A percentile compares a stretch with the other conserved stretches of the same genome.
Conservation (phyloP, 2,113 vertebrate species). For the Nothocercus julius region DNA sequence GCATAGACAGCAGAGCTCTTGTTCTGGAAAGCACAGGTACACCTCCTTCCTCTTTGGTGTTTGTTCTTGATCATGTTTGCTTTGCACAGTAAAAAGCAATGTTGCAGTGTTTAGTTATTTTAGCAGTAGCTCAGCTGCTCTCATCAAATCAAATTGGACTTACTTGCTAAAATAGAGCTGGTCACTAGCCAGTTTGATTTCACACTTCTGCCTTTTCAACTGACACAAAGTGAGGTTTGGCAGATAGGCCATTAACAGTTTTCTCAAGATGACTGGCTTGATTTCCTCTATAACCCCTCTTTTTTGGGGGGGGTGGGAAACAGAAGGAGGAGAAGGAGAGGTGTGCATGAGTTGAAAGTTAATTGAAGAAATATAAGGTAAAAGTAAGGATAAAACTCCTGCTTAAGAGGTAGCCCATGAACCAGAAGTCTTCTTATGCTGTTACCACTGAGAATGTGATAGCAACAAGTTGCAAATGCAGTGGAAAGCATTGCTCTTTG, state of each 20-base stretch:
- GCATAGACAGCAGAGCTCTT: not conserved
- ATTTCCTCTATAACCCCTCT: not conserved
- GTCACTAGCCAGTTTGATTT: not conserved
- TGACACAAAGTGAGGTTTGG: not conserved
- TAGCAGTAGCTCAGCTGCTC: not conserved
- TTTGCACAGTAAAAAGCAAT: not conserved
- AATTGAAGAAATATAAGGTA: not conserved
- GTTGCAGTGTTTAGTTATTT: not conserved
- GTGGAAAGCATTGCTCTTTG: not conserved
- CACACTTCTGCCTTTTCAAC: constrained; percentile 16
- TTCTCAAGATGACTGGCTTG: not conserved
- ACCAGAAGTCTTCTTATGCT: not conserved
- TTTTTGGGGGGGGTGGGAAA: not conserved
- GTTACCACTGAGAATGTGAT: not conserved
- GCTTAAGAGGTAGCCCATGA: not conserved
- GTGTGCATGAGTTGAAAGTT: not conserved
- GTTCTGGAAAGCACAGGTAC: not conserved
- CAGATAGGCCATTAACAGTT: not conserved
- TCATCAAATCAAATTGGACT: not conserved
- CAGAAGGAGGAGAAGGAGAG: not conserved
- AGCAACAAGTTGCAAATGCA: not conserved
- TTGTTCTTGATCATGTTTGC: constrained; percentile 22
- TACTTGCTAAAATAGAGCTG: constrained; percentile 4
- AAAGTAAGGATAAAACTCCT: not conserved
- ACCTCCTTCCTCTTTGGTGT: constrained; percentile 8